Percentiles rank a stretch among this genome's conserved stretches.
Conservation (phyloP, 1,140 invertebrate genomes). For the Triops longicaudatus region DNA sequence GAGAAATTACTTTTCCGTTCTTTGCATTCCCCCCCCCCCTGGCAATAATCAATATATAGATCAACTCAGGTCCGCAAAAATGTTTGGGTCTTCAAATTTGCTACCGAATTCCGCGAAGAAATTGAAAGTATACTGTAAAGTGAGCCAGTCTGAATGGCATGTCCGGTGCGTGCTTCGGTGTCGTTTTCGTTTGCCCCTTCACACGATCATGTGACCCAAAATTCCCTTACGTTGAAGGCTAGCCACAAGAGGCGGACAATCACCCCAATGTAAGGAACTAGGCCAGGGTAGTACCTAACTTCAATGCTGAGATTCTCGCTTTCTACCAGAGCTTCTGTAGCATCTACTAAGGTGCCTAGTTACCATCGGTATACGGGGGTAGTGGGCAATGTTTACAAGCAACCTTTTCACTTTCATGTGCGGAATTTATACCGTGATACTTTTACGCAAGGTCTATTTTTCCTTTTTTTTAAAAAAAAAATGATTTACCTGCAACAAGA, state of each 20-base stretch:
- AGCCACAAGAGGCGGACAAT: neutral
- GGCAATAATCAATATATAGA: no score
- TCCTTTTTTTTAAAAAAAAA: neutral
- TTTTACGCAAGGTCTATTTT: neutral
- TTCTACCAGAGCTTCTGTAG: neutral
- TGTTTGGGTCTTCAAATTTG: no score
- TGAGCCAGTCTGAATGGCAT: neutral
- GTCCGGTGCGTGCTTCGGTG: conserved; percentile 9
- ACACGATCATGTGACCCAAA: neutral
- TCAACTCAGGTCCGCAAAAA: no score
- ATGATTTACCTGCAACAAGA: neutral
- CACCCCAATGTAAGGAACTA: neutral
- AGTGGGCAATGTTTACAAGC: neutral
- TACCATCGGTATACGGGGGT: neutral
- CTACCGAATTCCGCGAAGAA: neutral
- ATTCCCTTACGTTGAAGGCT: neutral
- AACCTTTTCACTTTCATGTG: neutral
- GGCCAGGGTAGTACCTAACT: neutral
- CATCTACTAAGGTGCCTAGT: neutral
- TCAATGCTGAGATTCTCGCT: neutral
- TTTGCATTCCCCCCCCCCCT: no score
- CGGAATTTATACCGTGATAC: no score
- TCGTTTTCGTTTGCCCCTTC: neutral
- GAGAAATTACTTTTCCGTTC: no score
- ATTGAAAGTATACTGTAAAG: neutral